Base-by-base conservation (phyloP, 2,797 vertebrate genomes). In the Periparus ater region DNA sequence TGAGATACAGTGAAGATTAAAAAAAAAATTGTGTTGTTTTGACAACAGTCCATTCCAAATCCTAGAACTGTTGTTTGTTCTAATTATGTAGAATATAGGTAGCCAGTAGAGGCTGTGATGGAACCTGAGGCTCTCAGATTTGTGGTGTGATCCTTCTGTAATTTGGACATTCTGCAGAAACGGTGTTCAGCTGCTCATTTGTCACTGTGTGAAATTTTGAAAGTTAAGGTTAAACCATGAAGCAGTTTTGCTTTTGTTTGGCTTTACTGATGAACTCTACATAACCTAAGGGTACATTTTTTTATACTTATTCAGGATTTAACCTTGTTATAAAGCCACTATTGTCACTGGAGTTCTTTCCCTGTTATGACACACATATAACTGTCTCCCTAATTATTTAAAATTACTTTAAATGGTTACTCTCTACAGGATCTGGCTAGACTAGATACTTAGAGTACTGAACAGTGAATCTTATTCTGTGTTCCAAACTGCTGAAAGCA, bases 281-380 rank as follows among this genome's bases (percentile, higher is more conserved):
- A 6, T 40, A 67, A 54, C 4, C 2, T n/a, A 30, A 85, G 11
- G 12, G 7, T 40, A 13, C 6, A 9, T 11, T 65, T 83, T 65
- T 66, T 5, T 1, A 29, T 58, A 57, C 3, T 45, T 38, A 44
- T 40, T 54, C 20, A 19, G 51, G 6, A 47, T 47, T 76, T 74
- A 79, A 71, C 15, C 17, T 7, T 62, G 14, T 62, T 51, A 25
- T 5, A 80, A 73, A 76, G 6, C 25, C 30, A 50, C 11, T 66
- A 2, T 15, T 74, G 17, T 51, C 45, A 53, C 29, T 82, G 47
- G 6, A 72, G 70, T 17, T 22, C 19, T 77, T 82, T 50, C 38
- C 21, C 14, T 17, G 34, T 8, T 57, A 38, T 34, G 34, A 13
- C 10, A 57, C 14, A 29, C 0, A 0, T 57, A 19, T 20, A 65